Percentiles rank a stretch among this genome's conserved stretches.
These are phyloP conservation scores for Eulacestoma nigropectus DNA, from an alignment of 2,113 vertebrate genomes.

Conservation along the genomic window DNA sequence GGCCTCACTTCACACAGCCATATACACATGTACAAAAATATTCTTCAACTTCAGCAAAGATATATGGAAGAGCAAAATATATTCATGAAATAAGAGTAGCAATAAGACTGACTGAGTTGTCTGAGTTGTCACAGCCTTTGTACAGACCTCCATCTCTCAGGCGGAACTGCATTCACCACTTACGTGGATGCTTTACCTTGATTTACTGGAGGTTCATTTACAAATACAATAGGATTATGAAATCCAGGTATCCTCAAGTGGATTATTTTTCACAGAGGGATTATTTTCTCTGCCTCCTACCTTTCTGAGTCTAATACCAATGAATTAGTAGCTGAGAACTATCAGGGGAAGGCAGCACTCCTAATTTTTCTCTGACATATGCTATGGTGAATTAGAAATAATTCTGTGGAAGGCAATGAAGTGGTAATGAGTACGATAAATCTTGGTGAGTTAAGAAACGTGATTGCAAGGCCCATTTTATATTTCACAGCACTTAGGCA, in stretches of 20 bases:
- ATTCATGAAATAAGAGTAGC: neutral
- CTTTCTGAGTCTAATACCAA: neutral
- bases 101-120: neutral
- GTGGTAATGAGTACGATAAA: neutral
- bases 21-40: neutral
- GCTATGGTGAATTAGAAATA: neutral
- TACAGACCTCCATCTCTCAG: neutral
- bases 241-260: neutral
- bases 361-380: neutral
- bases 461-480: neutral
- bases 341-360: neutral
- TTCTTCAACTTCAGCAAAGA: neutral
- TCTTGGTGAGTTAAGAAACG: neutral
- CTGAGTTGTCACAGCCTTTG: neutral
- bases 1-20: neutral
- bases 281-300: constrained; percentile 11
- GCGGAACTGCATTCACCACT: neutral
- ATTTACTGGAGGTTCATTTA: neutral
- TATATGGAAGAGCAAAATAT: neutral
- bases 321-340: constrained; percentile 7
- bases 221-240: neutral
- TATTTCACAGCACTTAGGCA: neutral
- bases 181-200: neutral
- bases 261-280: neutral
- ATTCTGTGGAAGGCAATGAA: neutral